Percentiles rank a stretch among this genome's conserved stretches.
phyloP scores from a whole-genome alignment of 2,113 vertebrate species.

The Corythaeola cristata region DNA sequence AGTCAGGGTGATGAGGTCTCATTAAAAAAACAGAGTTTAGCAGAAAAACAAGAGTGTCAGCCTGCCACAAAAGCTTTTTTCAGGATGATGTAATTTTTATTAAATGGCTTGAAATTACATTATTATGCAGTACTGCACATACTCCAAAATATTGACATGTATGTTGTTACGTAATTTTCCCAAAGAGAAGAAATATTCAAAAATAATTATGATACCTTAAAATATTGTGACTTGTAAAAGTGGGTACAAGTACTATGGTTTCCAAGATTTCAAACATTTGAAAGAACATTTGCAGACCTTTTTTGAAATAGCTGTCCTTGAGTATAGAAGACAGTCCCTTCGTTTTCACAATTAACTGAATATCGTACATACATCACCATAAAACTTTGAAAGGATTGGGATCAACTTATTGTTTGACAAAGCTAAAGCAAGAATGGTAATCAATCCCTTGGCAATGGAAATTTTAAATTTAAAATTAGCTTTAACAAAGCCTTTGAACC shows the following conservation, averaged over 20 bases:
- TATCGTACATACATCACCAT: slow-evolving; percentile 44
- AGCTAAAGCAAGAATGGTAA: slow-evolving; percentile 77
- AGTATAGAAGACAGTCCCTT: slow-evolving; percentile 36
- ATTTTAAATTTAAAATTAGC: slow-evolving; percentile 86
- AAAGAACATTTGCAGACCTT: not conserved
- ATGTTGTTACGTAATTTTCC: not conserved
- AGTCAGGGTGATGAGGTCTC: slow-evolving; percentile 10
- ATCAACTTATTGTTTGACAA: slow-evolving; percentile 77
- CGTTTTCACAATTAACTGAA: slow-evolving; percentile 48
- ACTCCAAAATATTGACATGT: not conserved
- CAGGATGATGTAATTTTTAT: not conserved
- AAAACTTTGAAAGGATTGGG: slow-evolving; percentile 74
- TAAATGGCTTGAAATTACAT: not conserved
- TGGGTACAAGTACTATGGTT: not conserved
- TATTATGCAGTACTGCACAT: not conserved
- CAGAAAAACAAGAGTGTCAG: not conserved
- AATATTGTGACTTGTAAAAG: not conserved
- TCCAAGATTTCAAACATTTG: slow-evolving; percentile 34
- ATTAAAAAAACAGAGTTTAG: not conserved
- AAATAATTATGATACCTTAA: not conserved
- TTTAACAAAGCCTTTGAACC: slow-evolving; percentile 83
- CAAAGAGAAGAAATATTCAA: not conserved
- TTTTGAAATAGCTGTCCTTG: slow-evolving; percentile 66
- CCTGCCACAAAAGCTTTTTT: not conserved
- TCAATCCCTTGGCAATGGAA: slow-evolving; percentile 79